Evolutionary conservation across 1,140 invertebrate species (phyloP), one percentile per base, ranked within the genome.

Genomic region (Ptiloglossa arizonensis): DNA sequence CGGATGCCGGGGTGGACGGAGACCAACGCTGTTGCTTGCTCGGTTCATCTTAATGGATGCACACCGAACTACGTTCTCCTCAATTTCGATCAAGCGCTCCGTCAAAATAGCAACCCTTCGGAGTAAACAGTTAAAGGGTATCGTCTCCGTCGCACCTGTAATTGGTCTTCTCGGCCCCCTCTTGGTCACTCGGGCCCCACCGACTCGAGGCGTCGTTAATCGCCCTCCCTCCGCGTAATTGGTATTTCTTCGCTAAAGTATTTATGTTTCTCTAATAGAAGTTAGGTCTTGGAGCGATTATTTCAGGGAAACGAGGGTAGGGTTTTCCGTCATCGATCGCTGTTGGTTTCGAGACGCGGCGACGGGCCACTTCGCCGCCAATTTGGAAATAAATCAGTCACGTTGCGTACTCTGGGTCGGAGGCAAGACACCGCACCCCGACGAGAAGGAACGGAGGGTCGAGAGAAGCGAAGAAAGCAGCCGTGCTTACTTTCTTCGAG

Each of bases 71-170:
- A 77, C 75, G 63, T 71, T 35, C 67, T 68, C 75, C 75, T 52
- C 57, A 63, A 77, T 70, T 76, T 77, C 75, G 75, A 77, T 77
- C 71, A 77, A 77, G 75, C 71, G 75, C 67, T 77, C 68, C 75
- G 62, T 77, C 75, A 77, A 77, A 70, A 77, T 71, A 68, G 75
- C 68, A 77, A 70, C 57, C 68, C 75, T 70, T 52, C 67, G 71
- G 57, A 44, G 75, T 68, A 69, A 76, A 69, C 73, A 50, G 66
- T 69, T 69, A 69, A 29, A 76, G 73, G 64, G 74, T 57, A 71
- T 5, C 38, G 44, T 52, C 54, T 62, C 19, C 56, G 22, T 41
- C n/a, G 46, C 75, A 17, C 75, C 56, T 77, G 56, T 63, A 71
- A 77, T 71, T 77, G 54, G 64, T 76, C 54, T 59, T 54, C 38